These are phyloP conservation scores for Drosophila carrolli DNA, from an alignment of 1,140 invertebrate species.

Conservation along the genomic window DNA sequence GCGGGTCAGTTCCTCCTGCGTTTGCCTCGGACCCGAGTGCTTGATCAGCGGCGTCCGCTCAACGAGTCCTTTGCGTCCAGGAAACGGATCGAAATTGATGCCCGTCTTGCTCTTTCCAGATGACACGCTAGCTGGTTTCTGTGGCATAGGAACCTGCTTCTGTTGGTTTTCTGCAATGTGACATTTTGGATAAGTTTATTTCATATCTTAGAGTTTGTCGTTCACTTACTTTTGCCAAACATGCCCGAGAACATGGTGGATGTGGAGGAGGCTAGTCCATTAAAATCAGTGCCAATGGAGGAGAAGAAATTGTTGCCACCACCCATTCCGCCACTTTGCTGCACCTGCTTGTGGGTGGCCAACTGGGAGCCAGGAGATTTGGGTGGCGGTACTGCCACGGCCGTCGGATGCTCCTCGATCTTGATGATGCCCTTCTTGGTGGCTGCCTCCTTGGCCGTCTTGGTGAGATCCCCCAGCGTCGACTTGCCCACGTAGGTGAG, in stretches of 20 bases:
- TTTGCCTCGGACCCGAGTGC: constrained; percentile 89
- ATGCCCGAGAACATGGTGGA: constrained; percentile 96
- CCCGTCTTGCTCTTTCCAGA: constrained; percentile 86
- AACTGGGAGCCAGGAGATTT: constrained; percentile 81
- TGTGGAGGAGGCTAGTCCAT: constrained; percentile 95
- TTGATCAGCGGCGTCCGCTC: constrained; percentile 96
- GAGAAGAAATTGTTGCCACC: constrained; percentile 94
- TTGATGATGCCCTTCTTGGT: constrained; percentile 94
- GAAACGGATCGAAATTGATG: constrained; percentile 91
- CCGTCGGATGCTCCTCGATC: constrained; percentile 63
- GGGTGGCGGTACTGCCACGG: background rate
- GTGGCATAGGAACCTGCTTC: constrained; percentile 55
- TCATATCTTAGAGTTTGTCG: too few species aligned
- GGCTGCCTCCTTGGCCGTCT: constrained; percentile 94
- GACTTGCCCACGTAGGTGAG: constrained; percentile 94
- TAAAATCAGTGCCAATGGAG: constrained; percentile 94
- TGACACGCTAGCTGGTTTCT: constrained; percentile 71
- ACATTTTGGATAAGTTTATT: too few species aligned
- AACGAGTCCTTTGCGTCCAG: constrained; percentile 92
- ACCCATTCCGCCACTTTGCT: constrained; percentile 51
- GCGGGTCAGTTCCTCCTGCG: constrained; percentile 88
- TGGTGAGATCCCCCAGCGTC: constrained; percentile 94
- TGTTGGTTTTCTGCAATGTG: constrained; percentile 65
- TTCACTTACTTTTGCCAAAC: constrained; percentile 88
- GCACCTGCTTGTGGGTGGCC: constrained; percentile 84